Percentiles rank a stretch among this genome's conserved stretches.
These are phyloP conservation scores for Loris lydekkerianus DNA, from an alignment of 2,797 vertebrate genomes.

Conservation along the genomic window DNA sequence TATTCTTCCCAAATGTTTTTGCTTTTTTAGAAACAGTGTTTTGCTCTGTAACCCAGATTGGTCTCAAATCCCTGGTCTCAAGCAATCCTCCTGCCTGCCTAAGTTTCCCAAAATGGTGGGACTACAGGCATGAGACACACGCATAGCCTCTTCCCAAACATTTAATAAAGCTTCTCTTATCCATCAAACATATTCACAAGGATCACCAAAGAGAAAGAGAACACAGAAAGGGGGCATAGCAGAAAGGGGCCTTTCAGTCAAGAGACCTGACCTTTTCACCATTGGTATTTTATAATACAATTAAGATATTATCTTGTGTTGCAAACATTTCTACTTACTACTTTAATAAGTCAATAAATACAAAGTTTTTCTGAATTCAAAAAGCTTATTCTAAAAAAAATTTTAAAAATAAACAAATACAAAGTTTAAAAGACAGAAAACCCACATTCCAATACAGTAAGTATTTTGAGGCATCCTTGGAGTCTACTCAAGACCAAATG, in stretches of 20 bases:
- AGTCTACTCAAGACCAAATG: slow-evolving; percentile 16
- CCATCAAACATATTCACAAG: neutral
- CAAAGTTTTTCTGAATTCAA: neutral
- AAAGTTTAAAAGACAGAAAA: slow-evolving; percentile 46
- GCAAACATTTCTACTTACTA: slow-evolving; percentile 28
- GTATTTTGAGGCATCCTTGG: neutral
- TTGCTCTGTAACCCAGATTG: neutral
- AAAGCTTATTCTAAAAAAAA: no score
- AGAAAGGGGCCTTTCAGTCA: neutral
- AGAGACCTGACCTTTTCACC: neutral
- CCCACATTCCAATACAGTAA: neutral
- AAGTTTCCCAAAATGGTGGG: neutral
- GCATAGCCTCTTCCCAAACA: neutral
- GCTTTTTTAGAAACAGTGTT: neutral
- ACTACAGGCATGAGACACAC: neutral
- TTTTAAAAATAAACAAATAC: neutral
- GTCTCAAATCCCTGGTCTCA: neutral
- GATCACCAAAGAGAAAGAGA: neutral
- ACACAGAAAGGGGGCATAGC: neutral
- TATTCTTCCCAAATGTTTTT: neutral
- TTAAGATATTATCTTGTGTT: slow-evolving; percentile 7
- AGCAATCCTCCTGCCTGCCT: neutral
- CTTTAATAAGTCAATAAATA: slow-evolving; percentile 23
- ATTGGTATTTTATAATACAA: neutral
- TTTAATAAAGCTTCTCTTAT: neutral